A percentile compares a stretch with the other conserved stretches of the same genome.
Conservation (phyloP, 2,113 vertebrate species). For the Xiphorhynchus elegans region DNA sequence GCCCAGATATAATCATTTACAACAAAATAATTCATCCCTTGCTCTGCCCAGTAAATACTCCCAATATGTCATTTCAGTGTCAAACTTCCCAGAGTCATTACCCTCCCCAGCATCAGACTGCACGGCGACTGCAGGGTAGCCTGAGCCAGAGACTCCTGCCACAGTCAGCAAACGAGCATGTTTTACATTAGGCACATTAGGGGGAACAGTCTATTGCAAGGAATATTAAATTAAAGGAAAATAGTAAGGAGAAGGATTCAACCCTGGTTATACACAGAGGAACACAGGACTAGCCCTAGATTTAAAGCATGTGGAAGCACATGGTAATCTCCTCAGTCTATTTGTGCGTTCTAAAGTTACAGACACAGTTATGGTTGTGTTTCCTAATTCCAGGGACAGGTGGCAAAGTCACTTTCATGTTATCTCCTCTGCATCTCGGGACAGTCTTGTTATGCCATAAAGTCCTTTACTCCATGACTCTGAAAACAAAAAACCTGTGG, state of each 20-base stretch:
- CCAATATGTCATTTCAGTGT: not conserved
- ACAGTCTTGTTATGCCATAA: not conserved
- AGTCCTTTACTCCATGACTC: not conserved
- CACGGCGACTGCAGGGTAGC: constrained; percentile 40
- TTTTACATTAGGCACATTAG: constrained; percentile 54
- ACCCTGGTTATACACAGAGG: not conserved
- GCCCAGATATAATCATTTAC: not conserved
- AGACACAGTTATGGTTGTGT: not conserved
- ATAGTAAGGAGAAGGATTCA: not conserved
- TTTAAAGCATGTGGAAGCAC: constrained; percentile 18
- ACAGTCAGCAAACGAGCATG: constrained; percentile 35
- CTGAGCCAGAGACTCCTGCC: constrained; percentile 46
- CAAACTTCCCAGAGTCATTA: constrained; percentile 4
- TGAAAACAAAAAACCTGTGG: not conserved
- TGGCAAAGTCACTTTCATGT: not conserved
- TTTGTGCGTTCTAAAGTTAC: not conserved
- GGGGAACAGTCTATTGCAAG: not conserved
- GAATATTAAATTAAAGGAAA: constrained; percentile 38
- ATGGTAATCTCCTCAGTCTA: not conserved
- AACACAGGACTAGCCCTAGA: not conserved
- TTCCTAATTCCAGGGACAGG: not conserved
- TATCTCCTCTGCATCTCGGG: not conserved
- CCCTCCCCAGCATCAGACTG: constrained; percentile 42
- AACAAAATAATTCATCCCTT: not conserved
- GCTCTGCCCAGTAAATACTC: not conserved